Evolutionary conservation across 1,140 invertebrate genomes (phyloP).

Genomic region (Scylla paramamosain): DNA sequence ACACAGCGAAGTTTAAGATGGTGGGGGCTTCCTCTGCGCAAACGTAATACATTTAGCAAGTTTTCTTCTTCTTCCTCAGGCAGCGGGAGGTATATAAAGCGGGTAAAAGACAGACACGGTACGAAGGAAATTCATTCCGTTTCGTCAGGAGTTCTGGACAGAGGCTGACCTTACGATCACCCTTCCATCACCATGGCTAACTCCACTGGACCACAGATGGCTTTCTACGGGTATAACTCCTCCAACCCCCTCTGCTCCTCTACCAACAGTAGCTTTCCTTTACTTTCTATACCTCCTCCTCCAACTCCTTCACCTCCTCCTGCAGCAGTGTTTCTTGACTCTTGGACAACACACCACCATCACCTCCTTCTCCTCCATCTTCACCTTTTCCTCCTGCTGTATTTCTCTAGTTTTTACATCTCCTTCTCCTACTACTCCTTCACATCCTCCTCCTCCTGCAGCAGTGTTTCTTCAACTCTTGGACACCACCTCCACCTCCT

Average conservation of each 20-base stretch:
- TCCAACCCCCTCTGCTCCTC: slow-evolving; percentile 77
- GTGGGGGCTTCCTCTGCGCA: background rate
- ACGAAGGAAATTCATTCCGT: background rate
- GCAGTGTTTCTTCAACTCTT: too few species aligned
- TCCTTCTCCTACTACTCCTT: too few species aligned
- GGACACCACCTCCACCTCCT: too few species aligned
- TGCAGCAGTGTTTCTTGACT: too few species aligned
- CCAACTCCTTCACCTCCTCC: slow-evolving; percentile 76
- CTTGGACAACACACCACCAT: background rate
- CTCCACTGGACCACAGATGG: slow-evolving; percentile 78
- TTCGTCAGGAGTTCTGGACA: slow-evolving; percentile 34
- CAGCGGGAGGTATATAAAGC: background rate
- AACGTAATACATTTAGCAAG: background rate
- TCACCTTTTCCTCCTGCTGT: too few species aligned
- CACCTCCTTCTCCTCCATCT: too few species aligned
- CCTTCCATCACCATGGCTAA: slow-evolving; percentile 41
- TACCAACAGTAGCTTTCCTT: too few species aligned
- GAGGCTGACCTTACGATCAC: background rate
- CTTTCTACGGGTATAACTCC: slow-evolving; percentile 80
- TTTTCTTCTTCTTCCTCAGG: background rate
- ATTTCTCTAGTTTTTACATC: too few species aligned
- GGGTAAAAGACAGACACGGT: background rate
- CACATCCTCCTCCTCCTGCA: too few species aligned
- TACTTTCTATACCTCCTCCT: slow-evolving; percentile 78
- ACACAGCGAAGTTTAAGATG: background rate